Evolutionary conservation across 2,113 vertebrate species (phyloP), one percentile per base, ranked within the genome.

Genomic region (Platichthys stellatus): DNA sequence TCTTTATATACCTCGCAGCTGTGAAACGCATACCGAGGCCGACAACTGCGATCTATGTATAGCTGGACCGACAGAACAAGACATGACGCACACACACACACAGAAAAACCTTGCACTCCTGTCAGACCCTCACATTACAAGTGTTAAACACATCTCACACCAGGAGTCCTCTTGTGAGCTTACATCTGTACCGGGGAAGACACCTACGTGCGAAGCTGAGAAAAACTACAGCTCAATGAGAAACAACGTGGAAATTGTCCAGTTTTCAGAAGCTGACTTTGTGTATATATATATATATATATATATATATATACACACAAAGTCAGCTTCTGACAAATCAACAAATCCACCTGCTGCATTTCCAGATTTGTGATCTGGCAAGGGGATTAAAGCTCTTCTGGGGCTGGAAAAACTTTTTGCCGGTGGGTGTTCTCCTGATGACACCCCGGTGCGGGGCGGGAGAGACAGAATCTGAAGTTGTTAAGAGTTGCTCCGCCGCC

Each of bases 401-500:
- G 31, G 20, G 20, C 5, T 59, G 23, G 13, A 63, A 49, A 49
- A 84, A 69, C 20, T 53, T 80, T 80, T 56, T 26, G 53, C 65
- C 71, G 68, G 24, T 38, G 23, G 65, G 69, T 49, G 63, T 77
- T 83, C 76, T 51, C 58, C 71, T 24, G 5, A 71, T 76, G 80
- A 78, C 82, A 86, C 71, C 69, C 69, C 71, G 21, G 64, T 31
- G 35, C 20, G 9, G 53, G 51, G 38, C 21, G 47, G 75, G 61
- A 17, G 51, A 82, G 54, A 71, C 57, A 63, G 68, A 75, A 75
- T 70, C 84, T 20, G 59, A 82, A 80, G 84, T 86, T 90, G 86
- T 92, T 91, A 87, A 88, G 81, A 82, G 74, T 74, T 85, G 71
- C 74, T 66, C 65, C 58, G 58, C 81, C 69, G 85, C 78, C 83